phyloP scores from a whole-genome alignment of 2,797 vertebrate genomes.

The Avahi laniger region DNA sequence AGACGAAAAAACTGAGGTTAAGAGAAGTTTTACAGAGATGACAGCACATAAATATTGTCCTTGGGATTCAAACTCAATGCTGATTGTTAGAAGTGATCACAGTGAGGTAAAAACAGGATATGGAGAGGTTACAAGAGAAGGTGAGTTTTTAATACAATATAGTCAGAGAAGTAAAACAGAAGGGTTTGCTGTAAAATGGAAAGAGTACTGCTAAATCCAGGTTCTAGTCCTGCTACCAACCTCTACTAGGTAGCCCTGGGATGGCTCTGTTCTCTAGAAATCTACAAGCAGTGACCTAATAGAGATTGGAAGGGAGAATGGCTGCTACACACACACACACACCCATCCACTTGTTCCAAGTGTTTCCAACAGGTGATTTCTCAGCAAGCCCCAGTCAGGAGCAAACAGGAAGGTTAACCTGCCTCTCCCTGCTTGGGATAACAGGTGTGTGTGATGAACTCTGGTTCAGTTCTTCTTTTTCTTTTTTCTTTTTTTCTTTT shows the following conservation, averaged over 20 bases:
- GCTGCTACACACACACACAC: not conserved
- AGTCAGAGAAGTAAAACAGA: not conserved
- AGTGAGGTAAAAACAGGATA: not conserved
- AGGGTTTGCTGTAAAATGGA: not conserved
- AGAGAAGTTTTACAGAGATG: not conserved
- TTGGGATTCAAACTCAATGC: not conserved
- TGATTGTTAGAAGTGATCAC: not conserved
- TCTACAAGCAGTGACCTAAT: not conserved
- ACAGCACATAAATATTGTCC: not conserved
- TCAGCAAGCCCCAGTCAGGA: not conserved
- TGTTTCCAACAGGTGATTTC: not conserved
- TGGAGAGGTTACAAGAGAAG: not conserved
- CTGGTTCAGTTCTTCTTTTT: not conserved
- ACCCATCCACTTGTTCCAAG: not conserved
- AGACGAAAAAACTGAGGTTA: not conserved
- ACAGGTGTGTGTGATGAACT: not conserved
- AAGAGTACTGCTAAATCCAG: not conserved
- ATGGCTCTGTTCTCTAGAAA: not conserved
- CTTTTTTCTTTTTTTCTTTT: conserved; percentile 16
- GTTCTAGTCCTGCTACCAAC: not conserved
- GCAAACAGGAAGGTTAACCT: not conserved
- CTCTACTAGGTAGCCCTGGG: too few relatives aligned
- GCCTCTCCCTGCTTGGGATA: not conserved
- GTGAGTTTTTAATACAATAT: not conserved
- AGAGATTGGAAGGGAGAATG: not conserved